Evolutionary conservation across 2,888 invertebrate species (phyloP), one percentile per base, ranked within the genome.

Genomic region (Timema cristinae): DNA sequence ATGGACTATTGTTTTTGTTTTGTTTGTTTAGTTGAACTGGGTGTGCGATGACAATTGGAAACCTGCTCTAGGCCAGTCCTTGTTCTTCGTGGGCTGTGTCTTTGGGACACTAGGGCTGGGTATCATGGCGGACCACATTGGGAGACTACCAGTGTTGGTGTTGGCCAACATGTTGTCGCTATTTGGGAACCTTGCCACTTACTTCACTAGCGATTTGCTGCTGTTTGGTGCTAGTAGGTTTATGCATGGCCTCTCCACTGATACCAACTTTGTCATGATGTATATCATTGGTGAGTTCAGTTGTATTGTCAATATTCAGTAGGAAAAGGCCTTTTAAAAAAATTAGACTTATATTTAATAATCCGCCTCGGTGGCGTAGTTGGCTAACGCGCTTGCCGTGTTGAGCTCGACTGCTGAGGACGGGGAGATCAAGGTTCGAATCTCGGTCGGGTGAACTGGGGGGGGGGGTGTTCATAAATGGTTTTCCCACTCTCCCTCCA

Each of bases 181-280:
- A 78, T 61, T 83, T 66, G 87, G 87, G 50, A 88, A 87, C 76
- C 76, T 84, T 7, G 77, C 83, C 13, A 86, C 87, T 4, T 75
- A 77, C 6, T 83, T 86, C 69, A 82, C 86, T 13, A 81, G 78
- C 4, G 81, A 81, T 69, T 79, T 85, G 9, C 73, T 80, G 5
- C 78, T 81, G 5, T 88, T 87, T 78, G 83, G 83, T 6, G 59
- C 83, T 1, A 85, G 85, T 71, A 81, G 88, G 67, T 84, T 88
- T 75, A 75, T 88, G 15, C 86, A 87, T 6, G 89, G 89, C 47
- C 79, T 86, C 76, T 87, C 86, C 32, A 87, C 86, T 7, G 88
- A 87, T 77, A 83, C 84, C 61, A 87, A 87, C 78, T 88, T 86
- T 77, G 83, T 86, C 6, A 87, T 87, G 87, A 87, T 88, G 86